Evolutionary conservation across 2,113 vertebrate species (phyloP).

Genomic region (Phalacrocorax brasilianus): DNA sequence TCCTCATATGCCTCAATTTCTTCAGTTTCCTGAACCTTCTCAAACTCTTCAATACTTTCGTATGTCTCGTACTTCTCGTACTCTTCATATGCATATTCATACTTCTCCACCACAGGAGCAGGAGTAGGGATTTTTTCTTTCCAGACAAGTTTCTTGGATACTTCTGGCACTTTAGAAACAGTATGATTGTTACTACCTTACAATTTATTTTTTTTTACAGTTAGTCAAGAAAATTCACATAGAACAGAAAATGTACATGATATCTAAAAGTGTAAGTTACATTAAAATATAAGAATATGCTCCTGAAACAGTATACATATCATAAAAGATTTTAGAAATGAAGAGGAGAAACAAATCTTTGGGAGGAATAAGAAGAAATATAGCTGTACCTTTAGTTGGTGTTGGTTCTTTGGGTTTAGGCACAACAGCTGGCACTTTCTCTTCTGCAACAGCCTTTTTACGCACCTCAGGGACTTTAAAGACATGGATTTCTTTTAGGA

Average conservation of each 20-base stretch:
- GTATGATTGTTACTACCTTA: background rate
- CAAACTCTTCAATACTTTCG: conserved; percentile 27
- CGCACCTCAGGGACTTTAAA: conserved; percentile 76
- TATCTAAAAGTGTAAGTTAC: background rate
- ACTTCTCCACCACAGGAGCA: conserved; percentile 12
- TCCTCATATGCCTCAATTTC: conserved; percentile 64
- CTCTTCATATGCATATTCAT: conserved; percentile 58
- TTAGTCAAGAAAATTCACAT: too few species aligned
- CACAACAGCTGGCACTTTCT: conserved; percentile 59
- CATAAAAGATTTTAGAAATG: background rate
- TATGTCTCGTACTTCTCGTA: conserved; percentile 64
- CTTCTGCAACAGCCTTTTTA: conserved; percentile 71
- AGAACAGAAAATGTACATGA: background rate
- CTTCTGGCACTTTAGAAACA: conserved; percentile 72
- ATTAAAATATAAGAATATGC: background rate
- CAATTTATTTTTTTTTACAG: too few species aligned
- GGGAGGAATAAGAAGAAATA: background rate
- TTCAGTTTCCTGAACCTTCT: conserved; percentile 61
- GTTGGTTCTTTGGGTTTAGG: conserved; percentile 66
- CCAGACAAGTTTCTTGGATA: conserved; percentile 62
- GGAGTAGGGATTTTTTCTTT: conserved; percentile 58
- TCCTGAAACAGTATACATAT: background rate
- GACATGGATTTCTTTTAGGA: conserved; percentile 61
- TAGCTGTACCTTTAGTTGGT: conserved; percentile 65
- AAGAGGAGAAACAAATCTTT: background rate